These are phyloP conservation scores for Cuniculus paca DNA, from an alignment of 2,797 vertebrate genomes.

Conservation along the genomic window DNA sequence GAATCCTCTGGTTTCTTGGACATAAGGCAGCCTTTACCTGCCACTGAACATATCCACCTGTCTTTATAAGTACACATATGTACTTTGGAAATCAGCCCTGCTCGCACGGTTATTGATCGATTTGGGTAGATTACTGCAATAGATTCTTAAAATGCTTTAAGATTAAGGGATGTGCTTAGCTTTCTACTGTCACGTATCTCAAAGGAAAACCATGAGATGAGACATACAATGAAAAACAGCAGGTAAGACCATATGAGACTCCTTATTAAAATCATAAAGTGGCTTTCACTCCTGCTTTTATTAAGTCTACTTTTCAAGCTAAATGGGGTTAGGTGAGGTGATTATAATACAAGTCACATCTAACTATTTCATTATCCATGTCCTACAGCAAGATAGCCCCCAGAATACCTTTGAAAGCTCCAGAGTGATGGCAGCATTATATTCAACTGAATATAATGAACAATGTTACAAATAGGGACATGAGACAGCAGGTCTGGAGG, in stretches of 20 bases:
- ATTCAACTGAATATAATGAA: constrained; percentile 93
- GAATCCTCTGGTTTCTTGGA: constrained; percentile 64
- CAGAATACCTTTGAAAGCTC: constrained; percentile 92
- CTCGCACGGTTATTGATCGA: constrained; percentile 84
- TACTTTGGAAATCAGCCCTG: constrained; percentile 79
- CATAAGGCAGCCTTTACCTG: constrained; percentile 63
- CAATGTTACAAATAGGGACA: constrained; percentile 91
- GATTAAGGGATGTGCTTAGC: constrained; percentile 86
- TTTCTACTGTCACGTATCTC: constrained; percentile 84
- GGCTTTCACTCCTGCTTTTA: constrained; percentile 88
- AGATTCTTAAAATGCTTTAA: constrained; percentile 85
- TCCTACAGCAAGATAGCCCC: constrained; percentile 90
- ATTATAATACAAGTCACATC: constrained; percentile 91
- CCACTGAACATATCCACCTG: constrained; percentile 64
- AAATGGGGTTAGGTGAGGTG: constrained; percentile 89
- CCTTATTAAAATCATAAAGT: constrained; percentile 90
- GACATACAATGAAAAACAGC: constrained; percentile 87
- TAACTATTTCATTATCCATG: constrained; percentile 91
- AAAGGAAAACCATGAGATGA: constrained; percentile 85
- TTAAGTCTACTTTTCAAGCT: constrained; percentile 90
- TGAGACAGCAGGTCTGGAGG: constrained; percentile 88
- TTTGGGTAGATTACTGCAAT: constrained; percentile 85
- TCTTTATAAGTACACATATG: constrained; percentile 60
- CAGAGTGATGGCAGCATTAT: constrained; percentile 88
- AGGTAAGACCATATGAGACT: constrained; percentile 86